Conservation (phyloP, 2,888 invertebrate species). For the Melitaea athalia region DNA sequence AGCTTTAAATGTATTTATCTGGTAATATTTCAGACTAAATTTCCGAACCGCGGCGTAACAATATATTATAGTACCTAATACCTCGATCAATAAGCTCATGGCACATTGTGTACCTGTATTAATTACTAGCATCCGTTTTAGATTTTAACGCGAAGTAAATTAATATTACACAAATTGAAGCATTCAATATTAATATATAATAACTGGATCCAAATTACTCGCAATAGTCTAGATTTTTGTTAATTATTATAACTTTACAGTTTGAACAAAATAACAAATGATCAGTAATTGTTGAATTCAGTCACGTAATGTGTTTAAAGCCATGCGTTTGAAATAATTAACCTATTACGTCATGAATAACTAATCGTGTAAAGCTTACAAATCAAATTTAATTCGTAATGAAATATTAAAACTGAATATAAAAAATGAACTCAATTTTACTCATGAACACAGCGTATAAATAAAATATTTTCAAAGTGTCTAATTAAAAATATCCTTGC, state of each 20-base stretch:
- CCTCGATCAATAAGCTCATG: slow-evolving; percentile 13
- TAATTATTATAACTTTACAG: slow-evolving; percentile 2
- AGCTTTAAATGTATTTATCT: not conserved
- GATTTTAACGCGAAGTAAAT: slow-evolving; percentile 11
- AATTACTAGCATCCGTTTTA: slow-evolving; percentile 13
- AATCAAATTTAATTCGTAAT: no score
- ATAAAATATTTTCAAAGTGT: no score
- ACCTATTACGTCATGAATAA: not conserved
- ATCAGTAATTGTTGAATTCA: not conserved
- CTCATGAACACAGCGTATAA: no score
- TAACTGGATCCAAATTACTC: not conserved
- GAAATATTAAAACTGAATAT: no score
- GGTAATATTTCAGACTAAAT: not conserved
- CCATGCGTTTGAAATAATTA: not conserved
- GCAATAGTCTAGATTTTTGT: not conserved
- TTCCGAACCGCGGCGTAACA: not conserved
- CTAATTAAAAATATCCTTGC: no score
- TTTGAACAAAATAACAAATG: not conserved
- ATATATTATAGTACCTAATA: slow-evolving; percentile 8
- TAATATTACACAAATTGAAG: slow-evolving; percentile 15
- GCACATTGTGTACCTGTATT: slow-evolving; percentile 10
- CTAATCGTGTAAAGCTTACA: not conserved
- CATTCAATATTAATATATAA: slow-evolving; percentile 5
- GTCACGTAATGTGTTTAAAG: not conserved
- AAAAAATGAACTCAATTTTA: no score